Percentiles rank a stretch among this genome's conserved stretches.
Conservation (phyloP, 2,797 vertebrate genomes). For the Callimico goeldii region DNA sequence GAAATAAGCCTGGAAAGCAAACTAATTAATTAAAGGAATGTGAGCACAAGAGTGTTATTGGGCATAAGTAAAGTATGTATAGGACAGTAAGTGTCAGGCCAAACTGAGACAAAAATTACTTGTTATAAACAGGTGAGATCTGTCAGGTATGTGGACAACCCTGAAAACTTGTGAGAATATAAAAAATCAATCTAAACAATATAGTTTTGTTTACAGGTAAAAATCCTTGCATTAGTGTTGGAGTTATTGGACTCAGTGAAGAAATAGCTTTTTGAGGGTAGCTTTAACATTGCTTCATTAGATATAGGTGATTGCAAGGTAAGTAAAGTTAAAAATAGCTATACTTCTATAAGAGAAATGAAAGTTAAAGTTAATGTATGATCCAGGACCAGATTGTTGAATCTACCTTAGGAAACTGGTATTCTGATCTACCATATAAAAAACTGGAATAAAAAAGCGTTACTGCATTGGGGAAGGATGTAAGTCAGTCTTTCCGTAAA, state of each 20-base stretch:
- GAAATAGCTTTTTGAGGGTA: neutral
- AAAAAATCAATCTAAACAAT: neutral
- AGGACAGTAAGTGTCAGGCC: neutral
- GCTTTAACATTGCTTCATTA: neutral
- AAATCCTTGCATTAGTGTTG: neutral
- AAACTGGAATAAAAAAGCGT: neutral
- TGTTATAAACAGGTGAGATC: neutral
- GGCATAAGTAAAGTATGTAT: neutral
- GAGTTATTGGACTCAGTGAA: slow-evolving; percentile 6
- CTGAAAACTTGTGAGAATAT: slow-evolving; percentile 1
- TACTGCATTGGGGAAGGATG: neutral
- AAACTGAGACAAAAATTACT: neutral
- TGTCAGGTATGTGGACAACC: neutral
- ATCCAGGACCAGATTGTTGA: neutral
- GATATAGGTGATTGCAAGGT: neutral
- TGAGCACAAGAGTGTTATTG: neutral
- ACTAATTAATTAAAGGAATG: neutral
- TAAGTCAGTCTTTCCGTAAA: slow-evolving; percentile 18
- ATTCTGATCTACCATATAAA: neutral
- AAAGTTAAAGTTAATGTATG: neutral
- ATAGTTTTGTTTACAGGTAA: slow-evolving; percentile 1
- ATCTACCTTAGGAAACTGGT: too few species aligned
- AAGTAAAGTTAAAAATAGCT: neutral
- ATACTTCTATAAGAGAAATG: slow-evolving; percentile 22
- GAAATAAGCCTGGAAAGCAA: neutral